phyloP scores from a whole-genome alignment of 2,797 vertebrate species.

The Anableps anableps region DNA sequence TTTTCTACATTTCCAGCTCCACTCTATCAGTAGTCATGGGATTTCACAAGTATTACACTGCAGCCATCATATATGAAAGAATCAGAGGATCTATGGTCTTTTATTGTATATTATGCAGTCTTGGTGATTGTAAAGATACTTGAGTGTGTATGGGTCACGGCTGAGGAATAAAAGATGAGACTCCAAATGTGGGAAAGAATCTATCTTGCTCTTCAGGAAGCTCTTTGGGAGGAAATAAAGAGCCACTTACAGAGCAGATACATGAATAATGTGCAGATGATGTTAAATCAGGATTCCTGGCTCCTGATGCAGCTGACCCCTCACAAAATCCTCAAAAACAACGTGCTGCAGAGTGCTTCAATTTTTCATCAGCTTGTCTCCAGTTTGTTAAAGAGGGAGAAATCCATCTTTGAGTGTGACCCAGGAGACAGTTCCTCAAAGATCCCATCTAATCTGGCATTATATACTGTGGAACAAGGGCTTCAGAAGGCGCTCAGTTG shows the following conservation, averaged over 20 bases:
- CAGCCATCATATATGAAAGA: neutral
- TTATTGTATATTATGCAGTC: neutral
- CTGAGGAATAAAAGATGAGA: conserved; percentile 17
- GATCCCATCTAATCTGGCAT: neutral
- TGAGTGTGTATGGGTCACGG: neutral
- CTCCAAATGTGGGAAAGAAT: conserved; percentile 17
- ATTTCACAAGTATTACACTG: neutral
- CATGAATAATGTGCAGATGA: conserved; percentile 34
- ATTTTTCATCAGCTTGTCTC: conserved; percentile 5
- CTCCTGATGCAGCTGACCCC: conserved; percentile 16
- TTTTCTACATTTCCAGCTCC: neutral
- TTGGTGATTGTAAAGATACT: conserved; percentile 7
- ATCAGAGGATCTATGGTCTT: neutral
- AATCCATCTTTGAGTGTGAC: neutral
- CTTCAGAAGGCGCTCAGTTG: neutral
- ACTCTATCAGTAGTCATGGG: neutral
- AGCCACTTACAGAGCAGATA: conserved; percentile 9
- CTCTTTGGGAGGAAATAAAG: neutral
- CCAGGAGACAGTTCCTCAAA: neutral
- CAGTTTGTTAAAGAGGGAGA: neutral
- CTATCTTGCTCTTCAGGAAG: conserved; percentile 10
- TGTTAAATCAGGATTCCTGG: conserved; percentile 6
- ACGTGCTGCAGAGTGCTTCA: neutral
- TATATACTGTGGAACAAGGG: neutral
- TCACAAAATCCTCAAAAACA: conserved; percentile 12